Evolutionary conservation across 2,113 vertebrate genomes (phyloP).

Genomic region (Spea multiplicata): DNA sequence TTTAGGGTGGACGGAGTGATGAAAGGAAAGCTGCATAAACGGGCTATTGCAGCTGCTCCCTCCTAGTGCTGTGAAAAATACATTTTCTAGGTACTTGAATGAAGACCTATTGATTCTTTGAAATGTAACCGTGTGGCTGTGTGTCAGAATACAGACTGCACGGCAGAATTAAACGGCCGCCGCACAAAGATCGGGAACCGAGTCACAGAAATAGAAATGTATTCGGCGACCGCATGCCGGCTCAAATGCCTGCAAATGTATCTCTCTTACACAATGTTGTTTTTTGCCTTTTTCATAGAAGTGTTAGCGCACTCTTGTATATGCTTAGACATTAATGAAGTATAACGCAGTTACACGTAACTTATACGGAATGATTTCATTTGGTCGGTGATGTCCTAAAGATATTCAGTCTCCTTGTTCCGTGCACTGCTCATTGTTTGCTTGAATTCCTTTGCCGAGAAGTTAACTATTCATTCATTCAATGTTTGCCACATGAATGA

Average conservation of each 20-base stretch:
- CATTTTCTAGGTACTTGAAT: neutral
- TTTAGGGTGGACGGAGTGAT: slow-evolving; percentile 45
- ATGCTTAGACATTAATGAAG: too few species aligned
- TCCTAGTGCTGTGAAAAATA: neutral
- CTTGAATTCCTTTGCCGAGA: too few species aligned
- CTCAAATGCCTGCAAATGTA: slow-evolving; percentile 53
- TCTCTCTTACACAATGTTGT: slow-evolving; percentile 56
- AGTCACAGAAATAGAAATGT: slow-evolving; percentile 56
- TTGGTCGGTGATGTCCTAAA: too few species aligned
- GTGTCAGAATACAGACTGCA: slow-evolving; percentile 21
- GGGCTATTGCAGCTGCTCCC: neutral
- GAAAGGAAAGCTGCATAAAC: slow-evolving; percentile 18
- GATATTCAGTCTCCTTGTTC: too few species aligned
- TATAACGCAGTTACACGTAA: too few species aligned
- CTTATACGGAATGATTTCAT: too few species aligned
- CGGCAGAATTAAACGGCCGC: slow-evolving; percentile 49
- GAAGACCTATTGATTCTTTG: neutral
- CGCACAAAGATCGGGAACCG: slow-evolving; percentile 51
- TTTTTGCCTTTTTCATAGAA: slow-evolving; percentile 58
- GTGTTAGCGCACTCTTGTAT: too few species aligned
- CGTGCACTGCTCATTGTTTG: too few species aligned
- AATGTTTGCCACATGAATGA: too few species aligned
- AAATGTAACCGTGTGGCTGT: neutral
- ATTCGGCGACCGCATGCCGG: slow-evolving; percentile 61
- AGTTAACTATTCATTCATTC: too few species aligned